A percentile compares a stretch with the other conserved stretches of the same genome.
phyloP scores from a whole-genome alignment of 2,797 vertebrate species.

The Sebastes trivittatus region DNA sequence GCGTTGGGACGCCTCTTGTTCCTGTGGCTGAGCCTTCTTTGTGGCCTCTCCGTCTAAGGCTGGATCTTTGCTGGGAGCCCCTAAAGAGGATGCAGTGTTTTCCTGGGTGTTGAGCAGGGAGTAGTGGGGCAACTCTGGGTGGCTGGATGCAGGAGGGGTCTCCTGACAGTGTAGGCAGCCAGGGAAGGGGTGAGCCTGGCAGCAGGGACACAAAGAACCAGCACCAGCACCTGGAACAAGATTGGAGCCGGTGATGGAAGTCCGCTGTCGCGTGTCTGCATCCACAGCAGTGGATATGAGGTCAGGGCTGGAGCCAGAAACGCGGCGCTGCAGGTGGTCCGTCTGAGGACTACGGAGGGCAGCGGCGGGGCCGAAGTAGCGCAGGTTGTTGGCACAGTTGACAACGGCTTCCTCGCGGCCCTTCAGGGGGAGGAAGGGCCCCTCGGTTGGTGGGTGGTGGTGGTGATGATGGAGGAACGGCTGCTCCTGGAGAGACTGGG shows the following conservation, averaged over 20 bases:
- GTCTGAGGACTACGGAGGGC: constrained; percentile 95
- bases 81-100: constrained; percentile 55
- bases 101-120: constrained; percentile 76
- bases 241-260: constrained; percentile 69
- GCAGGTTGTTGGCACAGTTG: constrained; percentile 93
- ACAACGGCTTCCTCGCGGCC: constrained; percentile 89
- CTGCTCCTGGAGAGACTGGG: constrained; percentile 78
- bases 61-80: constrained; percentile 45
- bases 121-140: constrained; percentile 79
- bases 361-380: constrained; percentile 94
- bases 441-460: constrained; percentile 60
- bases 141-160: constrained; percentile 61
- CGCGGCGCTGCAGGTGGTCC: constrained; percentile 88
- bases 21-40: constrained; percentile 59
- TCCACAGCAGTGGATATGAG: constrained; percentile 91
- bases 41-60: constrained; percentile 52
- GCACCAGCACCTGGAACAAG: constrained; percentile 52
- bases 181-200: constrained; percentile 84
- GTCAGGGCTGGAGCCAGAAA: constrained; percentile 92
- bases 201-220: constrained; percentile 84
- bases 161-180: constrained; percentile 88
- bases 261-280: constrained; percentile 82
- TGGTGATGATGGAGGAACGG: constrained; percentile 60
- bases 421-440: constrained; percentile 76
- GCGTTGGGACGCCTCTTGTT: constrained; percentile 76